Evolutionary conservation across 1,140 invertebrate genomes (phyloP).

Genomic region (Bombus difficillimus): DNA sequence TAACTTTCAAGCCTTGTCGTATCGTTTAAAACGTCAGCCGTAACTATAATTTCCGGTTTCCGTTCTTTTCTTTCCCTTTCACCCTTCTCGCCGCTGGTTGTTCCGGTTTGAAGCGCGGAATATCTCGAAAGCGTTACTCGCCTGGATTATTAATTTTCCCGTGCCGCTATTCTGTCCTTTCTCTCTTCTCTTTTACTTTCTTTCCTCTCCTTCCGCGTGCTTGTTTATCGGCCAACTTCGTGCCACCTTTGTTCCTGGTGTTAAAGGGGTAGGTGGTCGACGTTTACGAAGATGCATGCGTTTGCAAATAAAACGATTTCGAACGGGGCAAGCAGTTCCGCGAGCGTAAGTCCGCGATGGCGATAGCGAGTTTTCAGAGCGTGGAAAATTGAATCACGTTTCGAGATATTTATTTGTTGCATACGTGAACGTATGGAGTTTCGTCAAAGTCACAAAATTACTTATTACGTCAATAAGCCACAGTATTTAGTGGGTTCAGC

Average conservation of each 20-base stretch:
- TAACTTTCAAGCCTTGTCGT: constrained; percentile 26
- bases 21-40: constrained; percentile 37
- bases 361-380: not conserved
- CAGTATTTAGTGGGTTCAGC: too few species aligned
- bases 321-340: not conserved
- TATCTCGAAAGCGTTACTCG: constrained; percentile 33
- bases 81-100: not conserved
- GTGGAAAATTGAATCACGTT: not conserved
- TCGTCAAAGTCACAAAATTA: too few species aligned
- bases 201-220: not conserved
- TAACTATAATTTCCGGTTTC: constrained; percentile 42
- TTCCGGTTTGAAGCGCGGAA: constrained; percentile 12
- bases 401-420: not conserved
- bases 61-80: not conserved
- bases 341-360: not conserved
- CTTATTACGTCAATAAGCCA: too few species aligned
- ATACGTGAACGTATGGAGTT: too few species aligned
- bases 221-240: constrained; percentile 10
- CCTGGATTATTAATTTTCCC: constrained; percentile 42
- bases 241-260: not conserved
- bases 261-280: not conserved
- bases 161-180: not conserved
- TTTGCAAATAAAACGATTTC: not conserved
- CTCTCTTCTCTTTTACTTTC: not conserved
- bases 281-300: constrained; percentile 9